Conservation (phyloP, 2,888 invertebrate species). For the Gonocerus acuteangulatus region DNA sequence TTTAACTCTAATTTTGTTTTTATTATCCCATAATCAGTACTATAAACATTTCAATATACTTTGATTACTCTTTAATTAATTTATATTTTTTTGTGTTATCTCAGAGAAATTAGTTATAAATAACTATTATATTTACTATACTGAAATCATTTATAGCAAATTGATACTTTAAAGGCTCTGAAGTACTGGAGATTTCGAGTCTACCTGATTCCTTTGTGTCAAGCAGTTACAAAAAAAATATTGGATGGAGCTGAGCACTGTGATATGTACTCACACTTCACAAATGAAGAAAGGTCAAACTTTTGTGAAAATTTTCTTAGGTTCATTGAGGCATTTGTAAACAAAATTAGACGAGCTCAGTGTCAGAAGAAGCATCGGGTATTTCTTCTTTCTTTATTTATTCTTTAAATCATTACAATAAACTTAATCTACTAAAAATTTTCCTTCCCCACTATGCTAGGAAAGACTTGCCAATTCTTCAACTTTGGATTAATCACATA, state of each 20-base stretch:
- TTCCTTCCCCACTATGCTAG: too few species aligned
- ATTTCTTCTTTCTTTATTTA: conserved; percentile 38
- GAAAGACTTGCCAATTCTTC: too few species aligned
- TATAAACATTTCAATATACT: too few species aligned
- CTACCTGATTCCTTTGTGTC: conserved; percentile 74
- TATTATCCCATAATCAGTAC: too few species aligned
- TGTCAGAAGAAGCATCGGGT: conserved; percentile 61
- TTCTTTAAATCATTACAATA: too few species aligned
- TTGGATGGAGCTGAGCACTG: conserved; percentile 66
- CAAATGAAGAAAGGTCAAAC: conserved; percentile 51
- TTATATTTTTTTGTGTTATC: conserved; percentile 32
- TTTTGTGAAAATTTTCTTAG: conserved; percentile 66
- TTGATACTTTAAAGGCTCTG: conserved; percentile 57
- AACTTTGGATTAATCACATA: too few species aligned
- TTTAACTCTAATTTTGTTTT: too few species aligned
- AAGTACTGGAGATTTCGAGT: conserved; percentile 91
- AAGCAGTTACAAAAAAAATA: conserved; percentile 65
- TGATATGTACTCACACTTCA: conserved; percentile 71
- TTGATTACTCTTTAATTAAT: background rate
- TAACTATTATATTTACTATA: too few species aligned
- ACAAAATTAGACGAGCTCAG: conserved; percentile 74
- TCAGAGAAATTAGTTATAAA: too few species aligned
- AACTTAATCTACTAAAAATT: too few species aligned
- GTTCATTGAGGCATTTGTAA: conserved; percentile 77
- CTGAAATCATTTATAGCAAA: too few species aligned